Evolutionary conservation across 2,888 invertebrate genomes (phyloP).

Genomic region (Tetranychus truncatus): DNA sequence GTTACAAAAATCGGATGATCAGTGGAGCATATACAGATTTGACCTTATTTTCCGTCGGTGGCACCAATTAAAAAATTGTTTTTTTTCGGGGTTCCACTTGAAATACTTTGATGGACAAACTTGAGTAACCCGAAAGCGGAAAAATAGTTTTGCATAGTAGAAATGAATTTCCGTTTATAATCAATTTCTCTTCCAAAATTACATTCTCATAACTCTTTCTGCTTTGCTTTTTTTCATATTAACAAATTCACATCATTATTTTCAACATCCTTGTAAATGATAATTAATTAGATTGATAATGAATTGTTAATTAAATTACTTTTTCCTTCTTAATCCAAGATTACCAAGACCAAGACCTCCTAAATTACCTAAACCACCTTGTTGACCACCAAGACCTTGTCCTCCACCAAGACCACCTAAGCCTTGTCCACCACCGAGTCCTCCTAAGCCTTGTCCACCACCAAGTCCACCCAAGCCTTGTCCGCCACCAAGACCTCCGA

Average conservation of each 20-base stretch:
- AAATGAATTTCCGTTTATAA: not conserved
- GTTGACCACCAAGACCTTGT: slow-evolving; percentile 10
- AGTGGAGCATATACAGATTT: not conserved
- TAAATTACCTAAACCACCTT: slow-evolving; percentile 3
- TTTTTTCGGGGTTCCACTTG: not conserved
- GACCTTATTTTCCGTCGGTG: not conserved
- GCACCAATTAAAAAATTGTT: not conserved
- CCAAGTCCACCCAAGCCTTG: slow-evolving; percentile 29
- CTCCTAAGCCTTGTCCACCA: slow-evolving; percentile 30
- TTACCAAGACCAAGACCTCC: not conserved
- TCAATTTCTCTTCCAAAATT: not conserved
- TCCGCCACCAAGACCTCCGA: slow-evolving; percentile 22
- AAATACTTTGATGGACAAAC: not conserved
- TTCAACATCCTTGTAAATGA: not conserved
- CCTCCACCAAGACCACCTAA: slow-evolving; percentile 16
- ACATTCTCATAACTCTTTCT: not conserved
- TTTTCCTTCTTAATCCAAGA: not conserved
- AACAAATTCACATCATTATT: not conserved
- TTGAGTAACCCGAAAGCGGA: not conserved
- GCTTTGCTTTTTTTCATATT: not conserved
- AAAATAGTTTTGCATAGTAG: not conserved
- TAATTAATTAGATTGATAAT: not conserved
- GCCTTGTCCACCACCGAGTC: slow-evolving; percentile 12
- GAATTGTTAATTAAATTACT: not conserved
- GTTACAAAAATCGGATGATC: not conserved